These are phyloP conservation scores for Temnothorax nylanderi DNA, from an alignment of 1,140 invertebrate species.

Conservation along the genomic window DNA sequence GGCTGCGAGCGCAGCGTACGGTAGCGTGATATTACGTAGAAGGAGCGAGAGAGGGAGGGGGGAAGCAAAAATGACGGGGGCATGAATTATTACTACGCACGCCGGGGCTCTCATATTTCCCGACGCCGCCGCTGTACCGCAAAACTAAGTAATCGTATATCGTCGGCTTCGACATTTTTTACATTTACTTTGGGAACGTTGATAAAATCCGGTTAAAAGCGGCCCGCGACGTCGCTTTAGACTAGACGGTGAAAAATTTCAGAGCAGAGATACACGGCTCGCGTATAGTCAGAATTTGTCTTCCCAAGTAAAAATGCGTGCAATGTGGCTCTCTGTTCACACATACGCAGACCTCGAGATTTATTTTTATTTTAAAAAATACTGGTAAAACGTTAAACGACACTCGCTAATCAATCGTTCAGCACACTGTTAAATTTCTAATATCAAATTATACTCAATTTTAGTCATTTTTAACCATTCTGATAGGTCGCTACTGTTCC, in stretches of 20 bases:
- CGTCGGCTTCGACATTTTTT: conserved; percentile 55
- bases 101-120: conserved; percentile 63
- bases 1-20: conserved; percentile 64
- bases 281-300: neutral
- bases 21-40: conserved; percentile 66
- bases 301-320: neutral
- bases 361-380: neutral
- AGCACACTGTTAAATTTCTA: too few species aligned
- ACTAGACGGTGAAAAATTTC: conserved; percentile 15
- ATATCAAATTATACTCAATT: too few species aligned
- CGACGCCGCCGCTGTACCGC: neutral
- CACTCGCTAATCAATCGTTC: neutral
- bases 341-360: neutral
- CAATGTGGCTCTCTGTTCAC: neutral
- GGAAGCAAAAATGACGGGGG: conserved; percentile 68
- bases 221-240: neutral
- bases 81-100: conserved; percentile 76
- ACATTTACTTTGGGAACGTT: conserved; percentile 28
- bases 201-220: conserved; percentile 25
- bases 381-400: neutral
- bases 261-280: too few species aligned
- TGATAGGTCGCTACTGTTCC: too few species aligned
- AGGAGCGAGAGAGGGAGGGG: conserved; percentile 6
- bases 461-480: too few species aligned
- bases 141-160: conserved; percentile 54